These are phyloP conservation scores for Drosophila heteroneura DNA, from an alignment of 2,888 invertebrate species.

Conservation along the genomic window DNA sequence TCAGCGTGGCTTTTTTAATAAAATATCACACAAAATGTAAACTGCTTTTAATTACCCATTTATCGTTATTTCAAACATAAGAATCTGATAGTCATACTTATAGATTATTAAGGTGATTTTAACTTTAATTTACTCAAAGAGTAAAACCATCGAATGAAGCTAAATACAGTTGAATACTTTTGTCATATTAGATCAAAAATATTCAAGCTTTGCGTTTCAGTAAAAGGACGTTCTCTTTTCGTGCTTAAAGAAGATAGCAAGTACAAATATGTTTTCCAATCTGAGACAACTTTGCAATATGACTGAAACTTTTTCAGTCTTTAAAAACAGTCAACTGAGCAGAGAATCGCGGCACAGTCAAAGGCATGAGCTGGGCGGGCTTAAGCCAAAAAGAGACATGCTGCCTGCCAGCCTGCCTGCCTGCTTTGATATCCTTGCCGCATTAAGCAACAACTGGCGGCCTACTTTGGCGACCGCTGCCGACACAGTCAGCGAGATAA, in stretches of 20 bases:
- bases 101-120: not conserved
- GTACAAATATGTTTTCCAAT: not conserved
- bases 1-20: too few species aligned
- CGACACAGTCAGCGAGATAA: conserved; percentile 66
- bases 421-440: conserved; percentile 45
- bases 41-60: not conserved
- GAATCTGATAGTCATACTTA: not conserved
- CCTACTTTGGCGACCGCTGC: conserved; percentile 47
- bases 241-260: not conserved
- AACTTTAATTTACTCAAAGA: too few species aligned
- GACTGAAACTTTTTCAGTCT: not conserved
- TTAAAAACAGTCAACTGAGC: conserved; percentile 5
- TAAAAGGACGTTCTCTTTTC: not conserved
- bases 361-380: not conserved
- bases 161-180: not conserved
- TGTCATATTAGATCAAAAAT: not conserved
- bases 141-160: not conserved
- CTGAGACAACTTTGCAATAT: not conserved
- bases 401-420: not conserved
- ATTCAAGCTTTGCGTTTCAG: not conserved
- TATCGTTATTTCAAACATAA: not conserved
- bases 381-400: conserved; percentile 1
- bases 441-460: conserved; percentile 61
- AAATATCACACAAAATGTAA: not conserved
- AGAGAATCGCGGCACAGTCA: not conserved